These are phyloP conservation scores for Pygmarrhopalites habei DNA, from an alignment of 1,140 invertebrate species.

Conservation along the genomic window DNA sequence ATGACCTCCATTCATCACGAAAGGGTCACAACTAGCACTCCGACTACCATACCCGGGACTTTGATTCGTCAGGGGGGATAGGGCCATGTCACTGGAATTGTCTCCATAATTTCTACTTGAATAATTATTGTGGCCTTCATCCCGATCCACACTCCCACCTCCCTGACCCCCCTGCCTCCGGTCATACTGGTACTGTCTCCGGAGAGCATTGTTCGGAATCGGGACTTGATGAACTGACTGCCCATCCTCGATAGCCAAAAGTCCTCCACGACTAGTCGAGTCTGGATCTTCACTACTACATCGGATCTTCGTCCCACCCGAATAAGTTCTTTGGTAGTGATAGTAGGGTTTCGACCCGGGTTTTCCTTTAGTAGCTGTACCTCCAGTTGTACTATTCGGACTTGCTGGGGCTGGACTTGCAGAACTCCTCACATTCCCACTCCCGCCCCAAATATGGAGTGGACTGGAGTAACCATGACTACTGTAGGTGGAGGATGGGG, in stretches of 20 bases:
- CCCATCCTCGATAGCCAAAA: background rate
- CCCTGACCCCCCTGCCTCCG: background rate
- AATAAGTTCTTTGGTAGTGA: constrained; percentile 24
- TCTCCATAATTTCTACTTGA: constrained; percentile 6
- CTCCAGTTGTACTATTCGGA: too few relatives aligned
- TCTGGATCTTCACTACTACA: constrained; percentile 31
- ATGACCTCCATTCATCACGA: background rate
- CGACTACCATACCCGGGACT: constrained; percentile 7
- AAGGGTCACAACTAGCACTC: constrained; percentile 28
- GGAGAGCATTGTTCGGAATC: background rate
- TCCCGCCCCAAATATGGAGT: too few relatives aligned
- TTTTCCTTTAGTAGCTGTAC: background rate
- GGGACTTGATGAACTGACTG: too few relatives aligned
- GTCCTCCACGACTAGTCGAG: background rate
- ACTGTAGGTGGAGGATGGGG: too few relatives aligned
- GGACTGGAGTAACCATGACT: too few relatives aligned
- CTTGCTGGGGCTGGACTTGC: too few relatives aligned
- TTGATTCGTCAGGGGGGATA: too few relatives aligned
- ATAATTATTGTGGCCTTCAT: too few relatives aligned
- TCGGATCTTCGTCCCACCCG: constrained; percentile 21
- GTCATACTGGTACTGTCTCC: background rate
- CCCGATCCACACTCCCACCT: background rate
- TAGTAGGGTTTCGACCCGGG: background rate
- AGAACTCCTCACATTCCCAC: too few relatives aligned
- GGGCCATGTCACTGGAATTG: background rate